A percentile compares a stretch with the other conserved stretches of the same genome.
Evolutionary conservation across 1,140 invertebrate genomes (phyloP).

Genomic region (Diuraphis noxia): DNA sequence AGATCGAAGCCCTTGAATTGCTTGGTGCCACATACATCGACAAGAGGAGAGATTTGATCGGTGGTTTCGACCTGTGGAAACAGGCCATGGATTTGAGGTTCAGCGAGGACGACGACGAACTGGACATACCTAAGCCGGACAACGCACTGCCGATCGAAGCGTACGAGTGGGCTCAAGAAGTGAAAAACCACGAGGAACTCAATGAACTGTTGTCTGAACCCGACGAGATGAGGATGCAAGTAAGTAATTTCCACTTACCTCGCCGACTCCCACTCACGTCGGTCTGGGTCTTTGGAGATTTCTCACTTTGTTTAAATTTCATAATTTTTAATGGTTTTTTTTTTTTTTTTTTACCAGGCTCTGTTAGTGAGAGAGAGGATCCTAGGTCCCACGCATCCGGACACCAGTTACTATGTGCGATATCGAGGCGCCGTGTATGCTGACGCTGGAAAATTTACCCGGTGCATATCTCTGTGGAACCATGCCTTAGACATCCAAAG

Average conservation of each 20-base stretch:
- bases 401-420: conserved; percentile 94
- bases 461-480: conserved; percentile 92
- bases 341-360: conserved; percentile 61
- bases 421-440: conserved; percentile 88
- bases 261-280: too few relatives aligned
- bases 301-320: conserved; percentile 66
- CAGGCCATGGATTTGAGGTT: conserved; percentile 83
- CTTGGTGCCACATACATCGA: conserved; percentile 97
- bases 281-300: conserved; percentile 59
- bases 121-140: conserved; percentile 68
- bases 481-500: conserved; percentile 97
- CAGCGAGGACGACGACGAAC: conserved; percentile 55
- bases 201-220: conserved; percentile 88
- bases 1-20: conserved; percentile 88
- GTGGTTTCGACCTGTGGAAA: conserved; percentile 85
- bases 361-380: conserved; percentile 91
- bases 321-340: not conserved
- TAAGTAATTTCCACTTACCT: not conserved
- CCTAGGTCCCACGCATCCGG: conserved; percentile 88
- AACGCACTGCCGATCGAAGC: conserved; percentile 74
- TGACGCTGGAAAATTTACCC: conserved; percentile 87
- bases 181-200: conserved; percentile 74
- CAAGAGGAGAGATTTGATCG: conserved; percentile 90
- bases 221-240: conserved; percentile 96
- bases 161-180: conserved; percentile 85